Base-by-base conservation (phyloP, 1,140 invertebrate species). In the Pantala flavescens region DNA sequence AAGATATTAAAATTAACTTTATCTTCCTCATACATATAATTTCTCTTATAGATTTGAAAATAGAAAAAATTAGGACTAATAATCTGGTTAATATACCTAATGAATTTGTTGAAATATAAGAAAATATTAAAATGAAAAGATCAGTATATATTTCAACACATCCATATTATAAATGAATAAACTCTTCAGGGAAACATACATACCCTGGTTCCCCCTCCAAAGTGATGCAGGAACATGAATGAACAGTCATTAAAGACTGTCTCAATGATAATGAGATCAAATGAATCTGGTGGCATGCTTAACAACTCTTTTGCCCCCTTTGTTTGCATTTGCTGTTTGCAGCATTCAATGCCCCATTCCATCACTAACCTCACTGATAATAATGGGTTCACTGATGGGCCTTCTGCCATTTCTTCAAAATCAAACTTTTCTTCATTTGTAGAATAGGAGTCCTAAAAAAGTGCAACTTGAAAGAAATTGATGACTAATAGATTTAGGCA, bases 161-260 rank as follows among this genome's bases (percentile, higher is more conserved):
- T n/a, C n/a, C n/a, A n/a, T n/a, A n/a, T n/a, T n/a, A n/a, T n/a
- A n/a, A n/a, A n/a, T n/a, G n/a, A n/a, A n/a, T n/a, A n/a, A n/a
- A n/a, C n/a, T n/a, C n/a, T n/a, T n/a, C n/a, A n/a, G n/a, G n/a
- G 49, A 63, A 19, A 14, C 3, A 19, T 63, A 63, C 49, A 19
- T 19, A 63, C 49, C 12, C 49, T 63, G 5, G 49, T 63, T 63
- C 49, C 49, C 3, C 49, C 74, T 43, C 73, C 24, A 28, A 72
- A n/a, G 10, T 72, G 24, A 28, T 72, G 71, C 24, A 42, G 19
- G 10, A 19, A 28, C 42, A 28, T 12, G 7, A 72, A 72, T 28
- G n/a, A 19, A 28, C 71, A 72, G 21, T 72, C 71, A 28, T 24
- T 72, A 14, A 72, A 72, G n/a, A 72, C 24, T n/a, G 24, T 24